Conservation (phyloP, 2,888 invertebrate genomes). For the Balanococcus diminutus region DNA sequence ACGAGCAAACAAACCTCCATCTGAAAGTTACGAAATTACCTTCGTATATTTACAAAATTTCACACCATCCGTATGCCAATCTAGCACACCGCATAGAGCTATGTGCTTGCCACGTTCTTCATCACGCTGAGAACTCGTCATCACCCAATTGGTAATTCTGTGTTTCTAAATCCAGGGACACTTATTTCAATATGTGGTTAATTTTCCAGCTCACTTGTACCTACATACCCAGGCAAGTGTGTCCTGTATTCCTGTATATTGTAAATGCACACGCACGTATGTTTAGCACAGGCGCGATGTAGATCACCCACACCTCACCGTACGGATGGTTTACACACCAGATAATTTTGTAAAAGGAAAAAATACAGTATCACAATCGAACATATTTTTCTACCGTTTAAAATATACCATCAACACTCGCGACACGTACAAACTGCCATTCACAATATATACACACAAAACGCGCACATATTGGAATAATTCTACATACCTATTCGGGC, state of each 20-base stretch:
- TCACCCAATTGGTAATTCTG: not conserved
- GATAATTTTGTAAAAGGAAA: not conserved
- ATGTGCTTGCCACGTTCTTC: not conserved
- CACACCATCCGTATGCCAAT: not conserved
- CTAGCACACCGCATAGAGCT: not conserved
- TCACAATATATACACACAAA: not conserved
- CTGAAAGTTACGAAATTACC: not conserved
- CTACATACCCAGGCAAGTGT: not conserved
- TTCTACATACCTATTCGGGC: slow-evolving; percentile 27
- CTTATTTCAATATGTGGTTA: not conserved
- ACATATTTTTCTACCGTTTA: not conserved
- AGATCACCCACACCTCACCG: not conserved
- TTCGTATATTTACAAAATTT: not conserved
- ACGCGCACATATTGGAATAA: not conserved
- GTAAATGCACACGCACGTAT: not conserved
- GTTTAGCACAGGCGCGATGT: not conserved
- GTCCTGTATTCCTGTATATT: not conserved
- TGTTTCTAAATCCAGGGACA: not conserved
- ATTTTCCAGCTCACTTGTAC: not conserved
- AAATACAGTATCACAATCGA: not conserved
- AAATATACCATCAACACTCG: not conserved
- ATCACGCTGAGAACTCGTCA: not conserved
- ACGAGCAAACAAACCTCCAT: too few species aligned
- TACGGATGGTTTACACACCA: not conserved
- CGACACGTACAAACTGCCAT: not conserved